Evolutionary conservation across 1,140 invertebrate species (phyloP), one percentile per base, ranked within the genome.

Genomic region (Cherax destructor): DNA sequence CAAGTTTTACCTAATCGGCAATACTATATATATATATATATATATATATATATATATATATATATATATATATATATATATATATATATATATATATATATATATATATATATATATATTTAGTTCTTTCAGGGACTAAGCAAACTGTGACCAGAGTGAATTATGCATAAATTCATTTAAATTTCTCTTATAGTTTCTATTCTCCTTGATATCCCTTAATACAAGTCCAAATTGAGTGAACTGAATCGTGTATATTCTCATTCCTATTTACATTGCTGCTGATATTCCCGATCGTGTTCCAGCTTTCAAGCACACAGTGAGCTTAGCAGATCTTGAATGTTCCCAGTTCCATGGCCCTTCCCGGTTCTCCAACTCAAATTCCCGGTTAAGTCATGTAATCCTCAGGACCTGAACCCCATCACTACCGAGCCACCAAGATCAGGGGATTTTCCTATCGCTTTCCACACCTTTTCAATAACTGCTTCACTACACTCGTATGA

Each of bases 361-460:
- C 13, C 56, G 16, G 16, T 50, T 16, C 41, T 81, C 52, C 79
- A 24, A 52, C 11, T 56, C 4, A 10, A 59, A 47, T 5, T 83
- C 49, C 59, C 11, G 11, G 69, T 69, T 61, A 59, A 49, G 81
- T 21, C 41, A 49, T 69, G 11, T 69, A 47, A n/a, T 10, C 30
- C 11, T 11, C 61, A 5, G 81, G 30, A 83, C 47, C 30, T 52
- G 21, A 83, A 83, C 59, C 59, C 81, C 59, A 47, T 65, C 59
- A 41, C 59, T 52, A 41, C 59, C 59, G 50, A 83, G 24, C 59
- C 30, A 69, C 1, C 11, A 6, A 47, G 81, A 83, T 83, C 81
- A 69, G 59, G 13, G 81, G 81, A 83, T 69, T 83, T 69, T 69
- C 81, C 24, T 83, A 69, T 83, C 61, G 9, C 81, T 41, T 83